Evolutionary conservation across 2,797 vertebrate species (phyloP).

Genomic region (Onychomys torridus): DNA sequence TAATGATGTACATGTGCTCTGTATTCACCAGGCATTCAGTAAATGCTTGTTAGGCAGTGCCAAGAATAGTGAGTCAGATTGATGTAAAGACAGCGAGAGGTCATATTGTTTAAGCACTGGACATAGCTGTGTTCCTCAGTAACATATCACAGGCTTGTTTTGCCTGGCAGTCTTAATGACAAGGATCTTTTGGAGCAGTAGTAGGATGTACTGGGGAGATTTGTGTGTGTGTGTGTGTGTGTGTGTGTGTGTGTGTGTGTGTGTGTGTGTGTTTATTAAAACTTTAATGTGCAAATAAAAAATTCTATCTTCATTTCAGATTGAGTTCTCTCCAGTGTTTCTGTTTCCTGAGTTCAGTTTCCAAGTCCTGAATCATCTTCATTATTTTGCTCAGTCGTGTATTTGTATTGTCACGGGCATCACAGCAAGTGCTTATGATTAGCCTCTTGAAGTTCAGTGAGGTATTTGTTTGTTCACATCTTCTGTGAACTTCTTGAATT

Average conservation of each 20-base stretch:
- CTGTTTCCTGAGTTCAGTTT: background rate
- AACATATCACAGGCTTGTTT: background rate
- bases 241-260: too few relatives aligned
- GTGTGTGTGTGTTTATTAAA: background rate
- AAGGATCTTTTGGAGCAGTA: background rate
- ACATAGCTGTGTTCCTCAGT: background rate
- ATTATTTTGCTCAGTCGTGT: background rate
- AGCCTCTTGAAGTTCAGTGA: background rate
- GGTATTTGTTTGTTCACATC: background rate
- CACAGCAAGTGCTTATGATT: too few relatives aligned
- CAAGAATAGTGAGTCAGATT: background rate
- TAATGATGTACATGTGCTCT: background rate
- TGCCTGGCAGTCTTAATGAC: background rate
- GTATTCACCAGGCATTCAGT: background rate
- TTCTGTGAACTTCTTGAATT: background rate
- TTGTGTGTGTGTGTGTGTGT: background rate
- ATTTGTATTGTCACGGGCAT: background rate
- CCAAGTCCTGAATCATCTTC: background rate
- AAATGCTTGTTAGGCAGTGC: background rate
- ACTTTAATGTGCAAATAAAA: background rate
- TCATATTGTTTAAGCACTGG: background rate
- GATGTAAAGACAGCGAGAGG: background rate
- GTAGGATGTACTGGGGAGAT: background rate
- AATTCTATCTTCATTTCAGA: background rate
- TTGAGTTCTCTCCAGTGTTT: too few relatives aligned